phyloP scores from a whole-genome alignment of 2,113 vertebrate genomes.

The Myrmecophaga tridactyla region DNA sequence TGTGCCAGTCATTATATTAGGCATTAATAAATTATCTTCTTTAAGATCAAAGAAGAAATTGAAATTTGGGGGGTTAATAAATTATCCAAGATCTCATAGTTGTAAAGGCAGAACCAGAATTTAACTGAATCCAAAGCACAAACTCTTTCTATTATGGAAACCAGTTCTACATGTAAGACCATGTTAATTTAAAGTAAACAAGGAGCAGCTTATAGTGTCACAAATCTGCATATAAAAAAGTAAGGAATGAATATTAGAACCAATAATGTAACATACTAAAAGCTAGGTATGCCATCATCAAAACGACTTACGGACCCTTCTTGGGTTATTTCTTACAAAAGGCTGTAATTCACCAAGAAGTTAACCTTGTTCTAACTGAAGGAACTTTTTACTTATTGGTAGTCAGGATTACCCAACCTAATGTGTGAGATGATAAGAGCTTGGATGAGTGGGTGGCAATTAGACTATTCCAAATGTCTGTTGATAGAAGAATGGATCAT shows the following conservation, averaged over 20 bases:
- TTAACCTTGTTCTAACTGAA: background rate
- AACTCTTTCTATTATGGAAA: background rate
- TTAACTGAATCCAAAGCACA: background rate
- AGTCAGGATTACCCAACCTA: background rate
- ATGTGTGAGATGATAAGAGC: background rate
- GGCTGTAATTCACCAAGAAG: background rate
- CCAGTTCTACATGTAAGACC: background rate
- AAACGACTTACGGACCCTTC: background rate
- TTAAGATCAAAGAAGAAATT: background rate
- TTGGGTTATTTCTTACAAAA: background rate
- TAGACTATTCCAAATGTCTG: background rate
- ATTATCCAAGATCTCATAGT: background rate
- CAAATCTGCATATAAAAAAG: background rate
- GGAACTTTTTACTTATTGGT: background rate
- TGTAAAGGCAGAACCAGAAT: accelerated
- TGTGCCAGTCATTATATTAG: background rate
- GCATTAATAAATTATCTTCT: background rate
- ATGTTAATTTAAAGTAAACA: background rate
- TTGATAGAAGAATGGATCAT: background rate
- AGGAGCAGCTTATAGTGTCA: background rate
- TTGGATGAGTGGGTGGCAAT: background rate
- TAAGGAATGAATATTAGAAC: background rate
- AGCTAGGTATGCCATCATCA: no score
- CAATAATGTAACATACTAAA: background rate
- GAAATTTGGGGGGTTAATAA: background rate